Percentiles rank a stretch among this genome's conserved stretches.
Conservation (phyloP, 2,888 invertebrate genomes). For the Lepidocyrtoides sp. region DNA sequence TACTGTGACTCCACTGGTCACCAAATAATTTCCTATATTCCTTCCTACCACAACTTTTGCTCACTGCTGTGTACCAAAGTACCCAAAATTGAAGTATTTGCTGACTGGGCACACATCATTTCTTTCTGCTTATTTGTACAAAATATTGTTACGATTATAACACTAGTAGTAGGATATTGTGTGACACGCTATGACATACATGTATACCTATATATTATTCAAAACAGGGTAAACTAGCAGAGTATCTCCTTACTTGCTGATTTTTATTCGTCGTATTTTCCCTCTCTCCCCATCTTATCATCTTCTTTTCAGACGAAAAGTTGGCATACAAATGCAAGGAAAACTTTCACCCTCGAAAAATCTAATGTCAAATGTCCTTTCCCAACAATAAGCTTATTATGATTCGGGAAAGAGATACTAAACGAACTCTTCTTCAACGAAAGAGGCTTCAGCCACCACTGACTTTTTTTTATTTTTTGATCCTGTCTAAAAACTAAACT, state of each 20-base stretch:
- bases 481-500: neutral
- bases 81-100: neutral
- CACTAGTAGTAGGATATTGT: neutral
- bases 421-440: neutral
- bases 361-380: slow-evolving; percentile 41
- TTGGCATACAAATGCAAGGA: slow-evolving; percentile 34
- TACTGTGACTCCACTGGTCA: neutral
- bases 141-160: neutral
- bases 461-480: too few relatives aligned
- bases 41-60: too few relatives aligned
- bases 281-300: neutral
- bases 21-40: neutral
- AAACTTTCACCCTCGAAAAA: slow-evolving; percentile 58
- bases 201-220: neutral
- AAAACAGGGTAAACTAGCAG: slow-evolving; percentile 16
- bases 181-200: neutral
- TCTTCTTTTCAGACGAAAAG: neutral
- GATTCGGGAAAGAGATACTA: neutral
- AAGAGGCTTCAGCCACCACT: neutral
- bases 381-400: slow-evolving; percentile 76
- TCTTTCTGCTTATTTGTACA: neutral
- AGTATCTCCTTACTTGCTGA: neutral
- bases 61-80: neutral
- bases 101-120: neutral
- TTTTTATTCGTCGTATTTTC: neutral